Base-by-base conservation (phyloP, 2,113 vertebrate species). In the Malurus melanocephalus region DNA sequence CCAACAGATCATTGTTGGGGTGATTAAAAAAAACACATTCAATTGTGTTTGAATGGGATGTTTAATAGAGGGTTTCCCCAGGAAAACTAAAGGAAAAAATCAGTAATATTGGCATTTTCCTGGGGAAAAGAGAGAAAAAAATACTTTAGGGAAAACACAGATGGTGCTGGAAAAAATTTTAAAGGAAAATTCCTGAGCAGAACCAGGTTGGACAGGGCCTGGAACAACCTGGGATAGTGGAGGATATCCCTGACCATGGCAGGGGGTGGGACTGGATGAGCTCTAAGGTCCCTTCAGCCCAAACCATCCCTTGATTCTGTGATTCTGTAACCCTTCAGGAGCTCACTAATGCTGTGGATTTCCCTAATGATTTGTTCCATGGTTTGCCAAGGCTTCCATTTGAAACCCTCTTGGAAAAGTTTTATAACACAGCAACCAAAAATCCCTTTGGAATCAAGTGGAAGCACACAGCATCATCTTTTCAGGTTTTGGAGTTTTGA, bases 161-260 rank as follows among this genome's bases (percentile, higher is more conserved):
- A 30, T 18, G 14, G 28, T 51, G 24, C 15, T 80, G 68, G 68
- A 53, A 80, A 76, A 64, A 21, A 19, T 30, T 77, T 89, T 17
- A 28, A 68, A 87, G 80, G 76, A 72, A 81, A 68, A 90, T 69
- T 88, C 46, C 90, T 53, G 33, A 65, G 26, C 53, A 88, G 65
- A 60, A 33, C 22, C 16, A n/a, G 32, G 13, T 0, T 45, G 49
- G 42, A 42, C 0, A 0, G 55, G n/a, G 23, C 13, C 55, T 62
- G 60, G 46, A 80, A 46, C 28, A 53, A 3, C 5, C 68, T 66
- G 85, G 28, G 13, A 5, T 7, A 28, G 40, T 26, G 53, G 68
- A 67, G 60, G 67, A 11, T 46, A n/a, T 46, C 28, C 16, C 27
- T 51, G 16, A 3, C 35, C 46, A 17, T 10, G 52, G 60, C 60